Evolutionary conservation across 2,888 invertebrate genomes (phyloP).

Genomic region (Ophion slaviceki): DNA sequence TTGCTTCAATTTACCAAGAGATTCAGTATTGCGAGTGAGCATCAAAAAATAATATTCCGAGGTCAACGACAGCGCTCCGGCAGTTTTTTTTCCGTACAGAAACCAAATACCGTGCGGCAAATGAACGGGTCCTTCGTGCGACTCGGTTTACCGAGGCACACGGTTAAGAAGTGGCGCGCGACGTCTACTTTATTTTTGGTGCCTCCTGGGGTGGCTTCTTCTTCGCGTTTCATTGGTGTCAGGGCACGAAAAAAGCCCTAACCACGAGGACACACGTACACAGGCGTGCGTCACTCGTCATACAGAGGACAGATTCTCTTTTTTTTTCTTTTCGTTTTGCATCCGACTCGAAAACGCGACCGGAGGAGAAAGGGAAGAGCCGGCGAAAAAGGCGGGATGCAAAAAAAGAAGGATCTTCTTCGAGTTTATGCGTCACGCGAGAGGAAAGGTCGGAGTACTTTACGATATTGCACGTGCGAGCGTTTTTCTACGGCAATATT

Average conservation of each 20-base stretch:
- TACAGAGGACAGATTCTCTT: conserved; percentile 2
- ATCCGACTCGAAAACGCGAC: conserved; percentile 25
- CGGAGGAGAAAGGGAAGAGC: neutral
- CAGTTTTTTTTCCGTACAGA: neutral
- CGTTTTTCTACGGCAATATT: conserved; percentile 18
- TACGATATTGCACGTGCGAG: conserved; percentile 28
- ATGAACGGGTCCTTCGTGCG: conserved; percentile 13
- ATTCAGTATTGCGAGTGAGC: neutral
- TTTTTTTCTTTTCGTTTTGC: conserved; percentile 27
- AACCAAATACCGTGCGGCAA: conserved; percentile 7
- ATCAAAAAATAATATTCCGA: neutral
- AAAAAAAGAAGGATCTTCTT: conserved; percentile 24
- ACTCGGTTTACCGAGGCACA: conserved; percentile 16
- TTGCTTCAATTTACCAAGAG: neutral
- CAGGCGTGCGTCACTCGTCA: conserved; percentile 1
- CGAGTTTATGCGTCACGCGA: conserved; percentile 58
- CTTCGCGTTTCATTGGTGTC: conserved; percentile 61
- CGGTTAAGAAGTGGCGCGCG: conserved; percentile 33
- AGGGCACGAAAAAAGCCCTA: conserved; percentile 48
- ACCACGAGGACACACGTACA: conserved; percentile 31
- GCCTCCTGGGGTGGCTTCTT: conserved; percentile 73
- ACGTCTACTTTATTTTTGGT: conserved; percentile 79
- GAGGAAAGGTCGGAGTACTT: conserved; percentile 48
- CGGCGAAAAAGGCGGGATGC: conserved; percentile 9
- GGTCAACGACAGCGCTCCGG: conserved; percentile 11